Conservation (phyloP, 2,113 vertebrate genomes). For the Rhineura floridana region DNA sequence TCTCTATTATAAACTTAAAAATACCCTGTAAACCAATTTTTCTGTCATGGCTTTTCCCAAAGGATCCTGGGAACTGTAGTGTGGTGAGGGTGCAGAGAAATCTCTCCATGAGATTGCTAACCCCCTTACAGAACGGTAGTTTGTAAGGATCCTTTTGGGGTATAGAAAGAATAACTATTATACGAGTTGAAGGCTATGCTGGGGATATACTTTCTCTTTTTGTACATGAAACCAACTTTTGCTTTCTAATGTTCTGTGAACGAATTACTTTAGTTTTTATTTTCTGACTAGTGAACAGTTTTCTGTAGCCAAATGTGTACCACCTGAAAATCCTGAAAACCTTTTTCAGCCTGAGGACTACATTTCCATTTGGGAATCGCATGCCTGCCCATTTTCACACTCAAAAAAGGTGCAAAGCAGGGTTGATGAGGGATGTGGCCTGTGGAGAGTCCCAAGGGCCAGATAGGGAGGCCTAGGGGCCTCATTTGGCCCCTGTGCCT, state of each 20-base stretch:
- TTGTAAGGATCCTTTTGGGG: neutral
- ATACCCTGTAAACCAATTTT: neutral
- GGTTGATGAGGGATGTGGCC: neutral
- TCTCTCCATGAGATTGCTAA: neutral
- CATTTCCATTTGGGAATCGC: no score
- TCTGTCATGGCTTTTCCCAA: neutral
- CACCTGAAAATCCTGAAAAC: no score
- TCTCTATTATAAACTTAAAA: neutral
- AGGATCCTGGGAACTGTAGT: neutral
- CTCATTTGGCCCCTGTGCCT: no score
- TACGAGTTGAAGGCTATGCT: neutral
- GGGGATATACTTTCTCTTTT: neutral
- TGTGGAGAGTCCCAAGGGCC: no score
- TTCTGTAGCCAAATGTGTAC: neutral
- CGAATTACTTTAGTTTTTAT: neutral
- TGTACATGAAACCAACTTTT: neutral
- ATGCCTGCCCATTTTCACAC: no score
- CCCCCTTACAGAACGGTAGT: neutral
- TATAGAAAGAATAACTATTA: neutral
- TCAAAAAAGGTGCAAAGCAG: no score
- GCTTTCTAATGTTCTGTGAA: neutral
- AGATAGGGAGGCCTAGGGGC: no score
- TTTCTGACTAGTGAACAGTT: neutral
- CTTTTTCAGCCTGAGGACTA: no score
- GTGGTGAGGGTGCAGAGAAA: neutral